A percentile compares a stretch with the other conserved stretches of the same genome.
phyloP scores from a whole-genome alignment of 2,113 vertebrate genomes.

The Sardina pilchardus region DNA sequence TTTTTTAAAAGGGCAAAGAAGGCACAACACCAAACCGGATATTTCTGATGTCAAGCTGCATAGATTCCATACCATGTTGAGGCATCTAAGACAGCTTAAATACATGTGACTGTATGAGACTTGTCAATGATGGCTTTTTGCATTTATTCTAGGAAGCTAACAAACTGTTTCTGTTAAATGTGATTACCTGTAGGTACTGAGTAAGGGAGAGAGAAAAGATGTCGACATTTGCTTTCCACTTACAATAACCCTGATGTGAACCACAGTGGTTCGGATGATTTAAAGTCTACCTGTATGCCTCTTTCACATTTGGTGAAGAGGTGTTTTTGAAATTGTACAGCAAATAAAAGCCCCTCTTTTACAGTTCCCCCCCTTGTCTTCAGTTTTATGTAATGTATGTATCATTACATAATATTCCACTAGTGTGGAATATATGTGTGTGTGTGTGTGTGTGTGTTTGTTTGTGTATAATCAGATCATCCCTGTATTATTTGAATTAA shows the following conservation, averaged over 20 bases:
- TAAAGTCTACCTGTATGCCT: not conserved
- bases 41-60: not conserved
- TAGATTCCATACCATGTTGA: not conserved
- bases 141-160: not conserved
- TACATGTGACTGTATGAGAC: not conserved
- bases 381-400: not conserved
- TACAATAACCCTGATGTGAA: not conserved
- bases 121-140: not conserved
- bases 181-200: not conserved
- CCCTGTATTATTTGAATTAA: no score
- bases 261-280: slow-evolving; percentile 13
- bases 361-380: not conserved
- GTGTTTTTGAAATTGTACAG: slow-evolving; percentile 12
- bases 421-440: no score
- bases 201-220: not conserved
- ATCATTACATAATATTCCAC: no score
- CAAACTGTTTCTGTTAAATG: not conserved
- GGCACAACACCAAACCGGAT: not conserved
- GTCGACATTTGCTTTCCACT: not conserved
- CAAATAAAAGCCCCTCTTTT: slow-evolving; percentile 3
- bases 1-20: not conserved
- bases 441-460: no score
- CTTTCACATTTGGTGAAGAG: not conserved
- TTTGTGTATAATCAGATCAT: no score
- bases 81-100: not conserved